These are phyloP conservation scores for Lota lota DNA, from an alignment of 2,113 vertebrate genomes.

Conservation along the genomic window DNA sequence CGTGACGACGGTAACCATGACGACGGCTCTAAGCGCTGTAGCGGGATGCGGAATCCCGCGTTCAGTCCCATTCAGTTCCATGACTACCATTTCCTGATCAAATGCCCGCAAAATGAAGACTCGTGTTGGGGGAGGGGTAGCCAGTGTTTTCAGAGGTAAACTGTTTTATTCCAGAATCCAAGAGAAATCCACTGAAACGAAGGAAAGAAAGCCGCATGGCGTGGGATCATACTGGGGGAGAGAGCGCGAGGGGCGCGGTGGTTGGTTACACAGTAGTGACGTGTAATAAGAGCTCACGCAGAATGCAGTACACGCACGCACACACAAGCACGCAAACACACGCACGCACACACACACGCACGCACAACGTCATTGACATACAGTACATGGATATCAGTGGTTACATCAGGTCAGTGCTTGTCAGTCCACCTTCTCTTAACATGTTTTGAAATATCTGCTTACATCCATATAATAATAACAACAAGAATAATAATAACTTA, in stretches of 20 bases:
- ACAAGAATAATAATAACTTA: no score
- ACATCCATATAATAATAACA: no score
- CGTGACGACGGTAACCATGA: no score
- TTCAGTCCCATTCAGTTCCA: no score
- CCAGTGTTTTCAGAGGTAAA: slow-evolving; percentile 60
- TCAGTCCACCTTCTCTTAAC: no score
- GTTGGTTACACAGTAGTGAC: not conserved
- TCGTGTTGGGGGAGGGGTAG: not conserved
- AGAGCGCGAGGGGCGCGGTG: not conserved
- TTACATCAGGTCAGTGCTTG: no score
- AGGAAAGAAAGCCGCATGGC: slow-evolving; percentile 19
- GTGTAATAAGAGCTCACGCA: slow-evolving; percentile 12
- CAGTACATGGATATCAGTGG: not conserved
- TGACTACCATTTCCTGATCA: no score
- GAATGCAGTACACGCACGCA: slow-evolving; percentile 22
- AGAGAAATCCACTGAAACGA: slow-evolving; percentile 69
- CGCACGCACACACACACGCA: slow-evolving; percentile 19
- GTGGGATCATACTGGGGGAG: slow-evolving; percentile 6
- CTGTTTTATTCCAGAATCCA: slow-evolving; percentile 75
- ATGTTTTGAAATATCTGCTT: no score
- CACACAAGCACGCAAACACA: slow-evolving; percentile 21
- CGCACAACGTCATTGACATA: not conserved
- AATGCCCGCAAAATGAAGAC: no score
- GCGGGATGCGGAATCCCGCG: no score
- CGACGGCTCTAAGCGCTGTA: no score